phyloP scores from a whole-genome alignment of 2,797 vertebrate species.

The Syndactyla subalaris region DNA sequence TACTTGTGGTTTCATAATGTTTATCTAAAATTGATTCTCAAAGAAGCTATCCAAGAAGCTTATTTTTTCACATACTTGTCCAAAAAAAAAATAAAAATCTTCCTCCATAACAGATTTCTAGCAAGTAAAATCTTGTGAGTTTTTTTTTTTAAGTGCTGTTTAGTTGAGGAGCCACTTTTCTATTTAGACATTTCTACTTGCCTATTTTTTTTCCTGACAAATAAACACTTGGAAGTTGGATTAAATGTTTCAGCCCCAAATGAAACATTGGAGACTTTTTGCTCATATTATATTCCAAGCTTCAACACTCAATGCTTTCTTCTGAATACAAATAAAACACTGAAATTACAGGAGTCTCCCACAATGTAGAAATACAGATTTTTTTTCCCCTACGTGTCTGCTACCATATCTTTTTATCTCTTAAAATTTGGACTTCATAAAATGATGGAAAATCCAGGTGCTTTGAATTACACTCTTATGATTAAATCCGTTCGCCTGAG shows the following conservation, averaged over 20 bases:
- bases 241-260: neutral
- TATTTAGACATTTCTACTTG: neutral
- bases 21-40: conserved; percentile 67
- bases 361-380: neutral
- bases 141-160: neutral
- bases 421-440: neutral
- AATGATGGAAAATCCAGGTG: neutral
- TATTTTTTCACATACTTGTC: conserved; percentile 34
- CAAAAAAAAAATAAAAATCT: neutral
- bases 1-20: conserved; percentile 68
- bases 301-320: neutral
- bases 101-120: conserved; percentile 11
- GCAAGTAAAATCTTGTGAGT: neutral
- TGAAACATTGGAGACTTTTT: neutral
- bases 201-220: neutral
- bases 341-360: neutral
- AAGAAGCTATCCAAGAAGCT: conserved; percentile 35
- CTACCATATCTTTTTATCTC: neutral
- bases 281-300: neutral
- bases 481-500: neutral
- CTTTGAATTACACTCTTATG: neutral
- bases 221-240: neutral
- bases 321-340: neutral
- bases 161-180: neutral
- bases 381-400: neutral